These are phyloP conservation scores for Sebastes reedi DNA, from an alignment of 2,797 vertebrate genomes.

Conservation along the genomic window DNA sequence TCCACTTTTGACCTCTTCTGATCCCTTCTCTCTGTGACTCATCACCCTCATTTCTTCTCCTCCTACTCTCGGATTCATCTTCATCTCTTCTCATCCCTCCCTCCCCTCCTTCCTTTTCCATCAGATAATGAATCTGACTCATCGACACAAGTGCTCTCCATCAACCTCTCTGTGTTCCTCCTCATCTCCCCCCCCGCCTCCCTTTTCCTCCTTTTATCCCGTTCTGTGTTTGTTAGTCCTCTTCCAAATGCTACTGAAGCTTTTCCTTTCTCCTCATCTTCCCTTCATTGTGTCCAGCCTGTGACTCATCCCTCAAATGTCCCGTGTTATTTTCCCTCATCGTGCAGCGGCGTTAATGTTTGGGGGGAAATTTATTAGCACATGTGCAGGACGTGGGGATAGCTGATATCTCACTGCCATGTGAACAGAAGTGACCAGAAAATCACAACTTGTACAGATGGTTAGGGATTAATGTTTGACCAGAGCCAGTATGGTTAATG, in stretches of 20 bases:
- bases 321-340: slow-evolving; percentile 7
- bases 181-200: not conserved
- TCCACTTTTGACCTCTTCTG: not conserved
- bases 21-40: slow-evolving; percentile 30
- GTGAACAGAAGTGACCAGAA: slow-evolving; percentile 30
- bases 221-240: not conserved
- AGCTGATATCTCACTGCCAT: slow-evolving; percentile 7
- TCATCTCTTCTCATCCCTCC: not conserved
- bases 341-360: not conserved
- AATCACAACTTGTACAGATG: slow-evolving; percentile 4
- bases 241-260: slow-evolving; percentile 16
- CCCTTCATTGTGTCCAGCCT: not conserved
- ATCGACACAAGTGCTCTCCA: slow-evolving; percentile 22
- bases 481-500: not conserved
- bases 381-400: slow-evolving; percentile 35
- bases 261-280: slow-evolving; percentile 2
- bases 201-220: not conserved
- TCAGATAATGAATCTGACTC: slow-evolving; percentile 51
- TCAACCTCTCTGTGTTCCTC: slow-evolving; percentile 3
- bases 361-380: slow-evolving; percentile 5
- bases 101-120: not conserved
- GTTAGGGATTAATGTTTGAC: not conserved
- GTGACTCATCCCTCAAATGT: slow-evolving; percentile 51
- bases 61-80: not conserved
- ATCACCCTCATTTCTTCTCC: not conserved